These are phyloP conservation scores for Mactromeris polynyma DNA, from an alignment of 2,888 invertebrate genomes.

Conservation along the genomic window DNA sequence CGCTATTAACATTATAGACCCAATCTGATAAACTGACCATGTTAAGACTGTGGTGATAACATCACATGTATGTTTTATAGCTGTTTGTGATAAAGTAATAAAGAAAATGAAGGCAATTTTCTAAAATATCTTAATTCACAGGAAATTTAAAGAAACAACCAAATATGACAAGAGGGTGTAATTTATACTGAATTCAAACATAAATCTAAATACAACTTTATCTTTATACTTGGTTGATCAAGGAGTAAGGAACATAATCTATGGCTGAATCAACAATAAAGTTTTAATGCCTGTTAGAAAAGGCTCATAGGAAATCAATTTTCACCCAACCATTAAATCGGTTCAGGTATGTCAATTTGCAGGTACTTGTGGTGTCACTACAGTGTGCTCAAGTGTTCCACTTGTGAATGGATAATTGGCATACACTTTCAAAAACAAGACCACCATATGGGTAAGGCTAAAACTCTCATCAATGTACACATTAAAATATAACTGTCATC, in stretches of 20 bases:
- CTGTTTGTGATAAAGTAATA: neutral
- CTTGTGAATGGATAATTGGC: neutral
- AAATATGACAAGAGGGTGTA: neutral
- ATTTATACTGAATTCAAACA: neutral
- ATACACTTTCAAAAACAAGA: neutral
- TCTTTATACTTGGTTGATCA: constrained; percentile 7
- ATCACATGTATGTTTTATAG: neutral
- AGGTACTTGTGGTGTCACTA: constrained; percentile 11
- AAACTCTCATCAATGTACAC: neutral
- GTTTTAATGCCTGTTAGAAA: constrained; percentile 27
- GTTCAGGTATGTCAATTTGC: constrained; percentile 32
- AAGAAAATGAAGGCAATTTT: constrained; percentile 3
- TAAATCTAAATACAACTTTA: neutral
- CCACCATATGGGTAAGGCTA: neutral
- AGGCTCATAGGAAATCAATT: constrained; percentile 16
- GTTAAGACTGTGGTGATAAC: neutral
- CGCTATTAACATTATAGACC: neutral
- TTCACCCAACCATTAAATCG: constrained; percentile 9
- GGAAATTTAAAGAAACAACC: neutral
- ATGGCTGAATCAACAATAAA: constrained; percentile 15
- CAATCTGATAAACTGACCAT: neutral
- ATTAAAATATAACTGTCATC: neutral
- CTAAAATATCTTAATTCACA: constrained; percentile 8
- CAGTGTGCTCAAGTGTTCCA: neutral
- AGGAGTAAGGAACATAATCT: neutral